Base-by-base conservation (phyloP, 2,113 vertebrate species). In the Lucifuga dentata region DNA sequence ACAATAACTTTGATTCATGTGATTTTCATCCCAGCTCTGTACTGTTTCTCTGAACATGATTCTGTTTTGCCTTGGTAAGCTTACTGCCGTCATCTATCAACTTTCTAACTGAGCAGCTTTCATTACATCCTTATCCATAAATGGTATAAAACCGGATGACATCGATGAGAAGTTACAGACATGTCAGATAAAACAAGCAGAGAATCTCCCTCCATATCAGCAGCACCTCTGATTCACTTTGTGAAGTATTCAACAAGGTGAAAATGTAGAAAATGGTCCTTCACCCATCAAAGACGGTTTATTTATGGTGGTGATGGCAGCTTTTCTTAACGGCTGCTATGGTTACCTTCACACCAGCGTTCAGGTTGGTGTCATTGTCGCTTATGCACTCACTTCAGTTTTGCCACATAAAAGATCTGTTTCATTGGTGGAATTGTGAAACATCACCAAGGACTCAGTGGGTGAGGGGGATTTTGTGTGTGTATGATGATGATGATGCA, bases 261-360 rank as follows among this genome's bases (percentile, higher is more conserved):
- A 83, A 84, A 76, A 72, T 36, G 39, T 56, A 68, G 24, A 69
- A 63, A 69, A 58, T 73, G 65, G 73, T 79, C 51, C 53, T 81
- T 87, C 80, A 15, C 88, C 82, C 77, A 80, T 90, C 78, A 52
- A n/a, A 67, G 80, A 68, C 51, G 55, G 73, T 74, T 89, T 91
- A 91, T 93, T 92, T 90, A 80, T 89, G 89, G 87, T 71, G 65
- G 64, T 41, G 77, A 64, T 85, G 78, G 79, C 72, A 86, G 76
- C 65, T 85, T 73, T 80, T 89, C 80, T 80, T 80, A 76, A 72
- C 46, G 56, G 91, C 89, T 93, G 89, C 90, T 87, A 92, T 93
- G 91, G 91, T 91, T 85, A 93, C 92, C 55, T 89, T 89, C 87
- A 86, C 86, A 87, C 86, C 77, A 74, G 62, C 57, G 65, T 68